phyloP scores from a whole-genome alignment of 2,888 invertebrate genomes.

The Amblyjoppa fuscipennis region DNA sequence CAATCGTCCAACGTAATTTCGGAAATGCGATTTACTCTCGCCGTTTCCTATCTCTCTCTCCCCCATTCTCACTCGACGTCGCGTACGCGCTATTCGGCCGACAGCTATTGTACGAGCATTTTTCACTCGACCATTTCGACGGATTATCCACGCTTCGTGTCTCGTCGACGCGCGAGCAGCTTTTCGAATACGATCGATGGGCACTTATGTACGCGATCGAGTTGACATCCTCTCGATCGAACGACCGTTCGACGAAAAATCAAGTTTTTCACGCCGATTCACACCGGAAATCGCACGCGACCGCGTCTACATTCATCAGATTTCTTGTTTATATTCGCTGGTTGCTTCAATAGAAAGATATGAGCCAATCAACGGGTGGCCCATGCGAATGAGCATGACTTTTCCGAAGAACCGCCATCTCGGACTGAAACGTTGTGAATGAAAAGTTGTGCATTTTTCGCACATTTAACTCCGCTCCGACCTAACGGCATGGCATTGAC shows the following conservation, averaged over 20 bases:
- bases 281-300: background rate
- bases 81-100: conserved; percentile 9
- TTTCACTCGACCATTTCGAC: conserved; percentile 45
- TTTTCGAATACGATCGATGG: conserved; percentile 35
- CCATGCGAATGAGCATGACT: too few species aligned
- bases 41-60: background rate
- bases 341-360: too few species aligned
- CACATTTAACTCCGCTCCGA: too few species aligned
- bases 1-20: conserved; percentile 16
- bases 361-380: too few species aligned
- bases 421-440: too few species aligned
- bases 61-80: conserved; percentile 18
- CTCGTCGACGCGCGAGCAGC: conserved; percentile 19
- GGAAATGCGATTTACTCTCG: background rate
- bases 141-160: conserved; percentile 25
- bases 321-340: background rate
- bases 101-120: conserved; percentile 26
- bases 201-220: conserved; percentile 46
- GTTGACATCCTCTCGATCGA: conserved; percentile 53
- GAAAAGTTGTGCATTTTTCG: too few species aligned
- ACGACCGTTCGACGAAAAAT: conserved; percentile 51
- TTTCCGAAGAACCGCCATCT: too few species aligned
- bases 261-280: background rate
- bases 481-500: too few species aligned
- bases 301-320: background rate